These are phyloP conservation scores for Laterallus jamaicensis DNA, from an alignment of 2,113 vertebrate genomes.

Conservation along the genomic window DNA sequence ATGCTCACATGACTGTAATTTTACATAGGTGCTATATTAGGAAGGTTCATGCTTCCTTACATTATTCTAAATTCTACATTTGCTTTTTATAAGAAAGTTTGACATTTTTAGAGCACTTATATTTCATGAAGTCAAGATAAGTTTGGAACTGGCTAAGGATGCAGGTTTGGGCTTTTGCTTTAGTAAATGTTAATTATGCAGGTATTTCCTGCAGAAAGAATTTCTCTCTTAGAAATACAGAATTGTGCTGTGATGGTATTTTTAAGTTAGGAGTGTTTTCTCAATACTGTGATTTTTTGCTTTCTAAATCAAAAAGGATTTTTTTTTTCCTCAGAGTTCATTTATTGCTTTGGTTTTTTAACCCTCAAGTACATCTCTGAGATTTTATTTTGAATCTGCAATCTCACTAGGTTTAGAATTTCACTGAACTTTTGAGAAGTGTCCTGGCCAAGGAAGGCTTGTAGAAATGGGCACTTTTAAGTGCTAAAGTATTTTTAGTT, in stretches of 20 bases:
- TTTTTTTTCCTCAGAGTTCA: not conserved
- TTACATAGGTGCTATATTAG: not conserved
- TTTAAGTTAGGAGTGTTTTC: not conserved
- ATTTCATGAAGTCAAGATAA: not conserved
- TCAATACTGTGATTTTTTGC: not conserved
- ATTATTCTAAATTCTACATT: not conserved
- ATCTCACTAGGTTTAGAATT: not conserved
- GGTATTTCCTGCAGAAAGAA: constrained; percentile 5
- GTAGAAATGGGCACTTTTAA: not conserved
- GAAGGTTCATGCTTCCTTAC: not conserved
- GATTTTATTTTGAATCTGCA: not conserved
- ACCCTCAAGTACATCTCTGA: not conserved
- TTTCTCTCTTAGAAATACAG: not conserved
- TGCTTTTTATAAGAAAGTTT: not conserved
- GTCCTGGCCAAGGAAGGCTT: not conserved
- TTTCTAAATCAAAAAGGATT: not conserved
- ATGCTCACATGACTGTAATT: not conserved
- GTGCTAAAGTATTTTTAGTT: constrained; percentile 16
- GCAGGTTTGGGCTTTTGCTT: not conserved
- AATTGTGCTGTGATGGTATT: not conserved
- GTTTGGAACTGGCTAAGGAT: not conserved
- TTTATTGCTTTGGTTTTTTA: not conserved
- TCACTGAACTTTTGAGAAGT: not conserved
- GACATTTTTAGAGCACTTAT: not conserved
- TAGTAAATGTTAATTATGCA: not conserved